A percentile compares a stretch with the other conserved stretches of the same genome.
Evolutionary conservation across 2,888 invertebrate genomes (phyloP).

Genomic region (Clusia tigrina): DNA sequence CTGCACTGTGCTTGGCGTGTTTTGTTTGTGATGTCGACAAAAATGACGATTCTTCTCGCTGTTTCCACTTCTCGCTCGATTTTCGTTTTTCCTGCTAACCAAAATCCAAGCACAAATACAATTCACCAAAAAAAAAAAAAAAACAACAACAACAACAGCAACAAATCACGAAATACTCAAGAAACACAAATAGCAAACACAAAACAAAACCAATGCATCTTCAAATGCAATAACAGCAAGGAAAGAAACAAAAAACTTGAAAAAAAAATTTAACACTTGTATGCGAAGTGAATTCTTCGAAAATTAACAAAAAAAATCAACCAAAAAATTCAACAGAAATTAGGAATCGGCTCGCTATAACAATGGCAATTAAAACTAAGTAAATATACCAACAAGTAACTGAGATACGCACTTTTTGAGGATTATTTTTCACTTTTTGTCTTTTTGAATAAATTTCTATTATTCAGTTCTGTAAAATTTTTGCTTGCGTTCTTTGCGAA

Average conservation of each 20-base stretch:
- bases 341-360: too few species aligned
- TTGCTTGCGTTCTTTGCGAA: slow-evolving; percentile 8
- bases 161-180: too few species aligned
- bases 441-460: background rate
- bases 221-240: background rate
- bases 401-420: too few species aligned
- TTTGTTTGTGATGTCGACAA: background rate
- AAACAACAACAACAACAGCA: too few species aligned
- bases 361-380: background rate
- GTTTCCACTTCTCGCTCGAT: background rate
- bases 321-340: background rate
- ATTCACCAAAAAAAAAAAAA: too few species aligned
- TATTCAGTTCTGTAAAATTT: slow-evolving; percentile 2
- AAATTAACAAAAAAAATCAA: background rate
- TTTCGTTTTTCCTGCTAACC: background rate
- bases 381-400: too few species aligned
- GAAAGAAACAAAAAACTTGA: background rate
- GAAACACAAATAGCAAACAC: too few species aligned
- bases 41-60: background rate
- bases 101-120: background rate
- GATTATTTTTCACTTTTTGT: slow-evolving; percentile 3
- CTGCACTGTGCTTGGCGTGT: background rate
- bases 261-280: background rate
- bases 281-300: background rate
- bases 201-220: background rate